Percentiles rank a stretch among this genome's conserved stretches.
Conservation (phyloP, 2,797 vertebrate species). For the Siniperca scherzeri region DNA sequence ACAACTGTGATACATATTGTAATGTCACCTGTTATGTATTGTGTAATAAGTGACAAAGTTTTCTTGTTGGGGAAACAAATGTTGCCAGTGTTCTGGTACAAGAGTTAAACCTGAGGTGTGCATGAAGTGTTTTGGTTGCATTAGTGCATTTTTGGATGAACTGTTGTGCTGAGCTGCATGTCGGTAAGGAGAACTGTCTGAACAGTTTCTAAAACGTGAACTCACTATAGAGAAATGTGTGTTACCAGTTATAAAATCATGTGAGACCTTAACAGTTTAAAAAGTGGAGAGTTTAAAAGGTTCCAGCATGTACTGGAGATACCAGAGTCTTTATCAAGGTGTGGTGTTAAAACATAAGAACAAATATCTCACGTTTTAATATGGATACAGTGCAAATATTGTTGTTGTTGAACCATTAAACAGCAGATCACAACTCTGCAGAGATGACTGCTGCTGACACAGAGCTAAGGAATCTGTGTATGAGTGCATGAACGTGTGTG, state of each 20-base stretch:
- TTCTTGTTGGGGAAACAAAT: background rate
- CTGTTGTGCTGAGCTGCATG: too few species aligned
- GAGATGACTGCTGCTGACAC: conserved; percentile 39
- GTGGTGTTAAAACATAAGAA: background rate
- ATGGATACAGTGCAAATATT: background rate
- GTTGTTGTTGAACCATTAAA: background rate
- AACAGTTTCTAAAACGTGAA: too few species aligned
- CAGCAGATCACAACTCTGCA: conserved; percentile 8
- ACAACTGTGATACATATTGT: too few species aligned
- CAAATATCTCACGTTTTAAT: background rate
- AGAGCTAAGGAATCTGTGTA: conserved; percentile 35
- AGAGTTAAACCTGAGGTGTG: background rate
- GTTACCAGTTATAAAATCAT: too few species aligned
- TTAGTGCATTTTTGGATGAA: background rate
- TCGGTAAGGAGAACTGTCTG: too few species aligned
- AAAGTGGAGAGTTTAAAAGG: too few species aligned
- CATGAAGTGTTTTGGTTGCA: background rate
- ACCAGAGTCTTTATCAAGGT: background rate
- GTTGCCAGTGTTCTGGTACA: background rate
- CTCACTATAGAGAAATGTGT: too few species aligned
- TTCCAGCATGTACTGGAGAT: background rate
- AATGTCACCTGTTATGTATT: too few species aligned
- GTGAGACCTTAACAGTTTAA: too few species aligned
- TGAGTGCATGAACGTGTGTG: background rate
- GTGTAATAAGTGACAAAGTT: too few species aligned